phyloP scores from a whole-genome alignment of 2,888 invertebrate species.

The Euplexia lucipara region DNA sequence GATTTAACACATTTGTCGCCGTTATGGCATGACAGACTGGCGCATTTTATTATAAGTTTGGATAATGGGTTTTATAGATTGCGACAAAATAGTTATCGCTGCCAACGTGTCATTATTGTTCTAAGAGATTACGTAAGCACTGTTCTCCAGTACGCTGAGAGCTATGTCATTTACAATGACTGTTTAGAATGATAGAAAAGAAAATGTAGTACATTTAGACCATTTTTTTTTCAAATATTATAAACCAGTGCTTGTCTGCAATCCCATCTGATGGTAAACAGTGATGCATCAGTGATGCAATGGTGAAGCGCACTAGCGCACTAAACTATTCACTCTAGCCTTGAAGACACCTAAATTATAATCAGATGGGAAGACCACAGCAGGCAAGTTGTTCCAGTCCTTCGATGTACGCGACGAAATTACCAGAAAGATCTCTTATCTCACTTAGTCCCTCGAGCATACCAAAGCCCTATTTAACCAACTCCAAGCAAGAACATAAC shows the following conservation, averaged over 20 bases:
- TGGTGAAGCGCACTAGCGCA: too few species aligned
- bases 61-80: not conserved
- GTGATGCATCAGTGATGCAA: too few species aligned
- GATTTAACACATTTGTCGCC: slow-evolving; percentile 55
- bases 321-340: too few species aligned
- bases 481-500: slow-evolving; percentile 29
- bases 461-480: slow-evolving; percentile 29
- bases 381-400: too few species aligned
- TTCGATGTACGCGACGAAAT: too few species aligned
- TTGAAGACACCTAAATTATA: too few species aligned
- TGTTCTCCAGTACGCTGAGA: not conserved
- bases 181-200: not conserved
- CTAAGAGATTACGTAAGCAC: not conserved
- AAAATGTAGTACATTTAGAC: not conserved
- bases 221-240: too few species aligned
- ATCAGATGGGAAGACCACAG: too few species aligned
- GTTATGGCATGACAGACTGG: slow-evolving; percentile 26
- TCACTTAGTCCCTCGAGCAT: not conserved
- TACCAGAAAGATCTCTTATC: not conserved
- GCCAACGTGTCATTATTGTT: too few species aligned
- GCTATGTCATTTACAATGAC: not conserved
- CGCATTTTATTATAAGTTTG: slow-evolving; percentile 30
- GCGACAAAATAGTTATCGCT: not conserved
- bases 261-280: too few species aligned
- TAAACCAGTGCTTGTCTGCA: too few species aligned